phyloP scores from a whole-genome alignment of 2,113 vertebrate species.

The Miniopterus natalensis region DNA sequence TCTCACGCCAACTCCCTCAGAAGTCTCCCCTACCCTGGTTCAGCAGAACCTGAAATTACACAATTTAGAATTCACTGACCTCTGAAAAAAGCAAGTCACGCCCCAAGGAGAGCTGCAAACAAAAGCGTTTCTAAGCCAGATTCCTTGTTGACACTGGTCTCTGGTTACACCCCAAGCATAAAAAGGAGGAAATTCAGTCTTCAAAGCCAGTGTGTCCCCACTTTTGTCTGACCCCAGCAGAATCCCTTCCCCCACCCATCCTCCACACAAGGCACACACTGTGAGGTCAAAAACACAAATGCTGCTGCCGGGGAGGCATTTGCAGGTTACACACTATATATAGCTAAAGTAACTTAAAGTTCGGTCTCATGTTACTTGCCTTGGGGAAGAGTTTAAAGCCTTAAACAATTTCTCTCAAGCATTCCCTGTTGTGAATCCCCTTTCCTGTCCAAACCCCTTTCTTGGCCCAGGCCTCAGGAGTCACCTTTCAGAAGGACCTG shows the following conservation, averaged over 20 bases:
- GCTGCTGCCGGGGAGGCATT: neutral
- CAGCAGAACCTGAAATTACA: constrained; percentile 69
- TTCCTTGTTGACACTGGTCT: constrained; percentile 81
- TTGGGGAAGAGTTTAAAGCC: constrained; percentile 65
- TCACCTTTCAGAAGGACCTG: constrained; percentile 64
- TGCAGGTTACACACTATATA: constrained; percentile 62
- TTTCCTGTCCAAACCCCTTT: constrained; percentile 64
- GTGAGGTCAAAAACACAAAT: constrained; percentile 11
- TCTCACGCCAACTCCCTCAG: neutral
- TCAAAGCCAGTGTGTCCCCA: constrained; percentile 67
- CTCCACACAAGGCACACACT: neutral
- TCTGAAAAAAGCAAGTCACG: constrained; percentile 69
- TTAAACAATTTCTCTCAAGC: constrained; percentile 62
- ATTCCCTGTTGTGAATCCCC: constrained; percentile 59
- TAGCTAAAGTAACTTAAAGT: constrained; percentile 53
- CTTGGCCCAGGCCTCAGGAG: constrained; percentile 54
- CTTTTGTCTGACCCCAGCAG: constrained; percentile 50
- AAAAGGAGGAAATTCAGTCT: constrained; percentile 74
- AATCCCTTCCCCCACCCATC: constrained; percentile 52
- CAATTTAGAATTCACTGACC: constrained; percentile 77
- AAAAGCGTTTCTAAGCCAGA: constrained; percentile 74
- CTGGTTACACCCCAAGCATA: constrained; percentile 78
- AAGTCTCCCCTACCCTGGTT: neutral
- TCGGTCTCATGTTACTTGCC: neutral
- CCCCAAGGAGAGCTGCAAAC: constrained; percentile 72